phyloP scores from a whole-genome alignment of 53 echinoderm and acorn worm species.

The Antedon mediterranea region DNA sequence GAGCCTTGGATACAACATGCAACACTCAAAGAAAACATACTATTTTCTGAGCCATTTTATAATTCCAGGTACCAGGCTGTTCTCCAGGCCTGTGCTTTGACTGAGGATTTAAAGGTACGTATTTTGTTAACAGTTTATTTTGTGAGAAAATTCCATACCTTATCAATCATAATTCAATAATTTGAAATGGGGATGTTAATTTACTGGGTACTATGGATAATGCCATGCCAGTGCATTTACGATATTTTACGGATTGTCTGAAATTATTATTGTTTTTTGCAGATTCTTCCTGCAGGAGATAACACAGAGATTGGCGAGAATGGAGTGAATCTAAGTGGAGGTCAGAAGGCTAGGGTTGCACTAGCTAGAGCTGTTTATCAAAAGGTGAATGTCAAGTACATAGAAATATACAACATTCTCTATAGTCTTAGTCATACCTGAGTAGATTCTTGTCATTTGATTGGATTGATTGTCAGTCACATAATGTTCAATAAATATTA shows the following conservation, averaged over 20 bases:
- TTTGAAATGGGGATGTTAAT: no score
- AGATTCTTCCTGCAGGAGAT: slow-evolving; percentile 89
- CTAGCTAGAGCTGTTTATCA: slow-evolving; percentile 94
- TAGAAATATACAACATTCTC: background rate
- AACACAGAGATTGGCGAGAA: slow-evolving; percentile 95
- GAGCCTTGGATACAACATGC: slow-evolving; percentile 96
- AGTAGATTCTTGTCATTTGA: no score
- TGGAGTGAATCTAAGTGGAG: slow-evolving; percentile 90
- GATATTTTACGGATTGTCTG: no score
- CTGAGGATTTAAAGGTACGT: slow-evolving; percentile 75
- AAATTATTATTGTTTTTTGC: background rate
- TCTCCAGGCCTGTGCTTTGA: slow-evolving; percentile 72
- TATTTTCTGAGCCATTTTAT: slow-evolving; percentile 65
- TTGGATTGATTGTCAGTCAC: background rate
- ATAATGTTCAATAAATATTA: no score
- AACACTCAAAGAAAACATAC: slow-evolving; percentile 72
- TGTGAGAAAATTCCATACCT: no score
- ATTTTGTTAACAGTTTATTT: no score
- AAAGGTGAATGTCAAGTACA: slow-evolving; percentile 12
- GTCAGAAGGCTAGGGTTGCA: slow-evolving; percentile 86
- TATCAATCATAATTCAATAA: no score
- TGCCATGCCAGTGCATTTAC: no score
- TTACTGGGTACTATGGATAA: no score
- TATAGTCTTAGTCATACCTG: background rate
- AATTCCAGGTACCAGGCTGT: slow-evolving; percentile 47